Evolutionary conservation across 2,797 vertebrate species (phyloP), one percentile per base, ranked within the genome.

Genomic region (Pelobates cultripes): DNA sequence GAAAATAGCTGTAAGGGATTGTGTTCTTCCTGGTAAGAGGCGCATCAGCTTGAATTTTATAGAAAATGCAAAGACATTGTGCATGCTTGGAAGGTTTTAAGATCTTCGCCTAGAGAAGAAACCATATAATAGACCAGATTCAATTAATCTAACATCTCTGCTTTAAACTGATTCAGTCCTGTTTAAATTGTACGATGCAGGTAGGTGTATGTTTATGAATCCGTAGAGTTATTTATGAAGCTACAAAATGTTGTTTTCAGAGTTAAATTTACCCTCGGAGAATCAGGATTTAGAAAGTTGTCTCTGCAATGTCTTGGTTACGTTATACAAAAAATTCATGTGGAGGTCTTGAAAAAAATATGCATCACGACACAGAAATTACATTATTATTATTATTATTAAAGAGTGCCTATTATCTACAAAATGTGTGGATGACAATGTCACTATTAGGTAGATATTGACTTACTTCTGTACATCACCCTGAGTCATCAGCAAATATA

Each of bases 111-210:
- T 84, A 70, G 82, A 84, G 82, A 84, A 67, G 77, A 84, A 84
- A 84, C 82, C 72, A 71, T 84, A 84, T 84, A 84, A 84, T 79
- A 84, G 82, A 76, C 77, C 77, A 69, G 82, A 84, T 84, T 84
- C 82, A 84, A 84, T 84, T 84, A 84, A 79, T 79, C 72, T 75
- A 79, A 84, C 72, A 72, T 79, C 77, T 79, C 72, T 55, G 55
- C 72, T 75, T 72, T 64, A 75, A 84, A 76, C 55, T 67, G 77
- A 75, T 79, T 75, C 57, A 17, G 12, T 64, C 82, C 82, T 71
- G 77, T 70, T 75, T 84, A 79, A 79, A 84, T 79, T 53, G 73
- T 71, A 79, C 73, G n/a, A 42, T 51, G 82, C 72, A 84, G 82
- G 82, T 84, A 79, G 77, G 66, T 75, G 82, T 70, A 72, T 75